Evolutionary conservation across 2,888 invertebrate species (phyloP).

Genomic region (Eupsilia transversa): DNA sequence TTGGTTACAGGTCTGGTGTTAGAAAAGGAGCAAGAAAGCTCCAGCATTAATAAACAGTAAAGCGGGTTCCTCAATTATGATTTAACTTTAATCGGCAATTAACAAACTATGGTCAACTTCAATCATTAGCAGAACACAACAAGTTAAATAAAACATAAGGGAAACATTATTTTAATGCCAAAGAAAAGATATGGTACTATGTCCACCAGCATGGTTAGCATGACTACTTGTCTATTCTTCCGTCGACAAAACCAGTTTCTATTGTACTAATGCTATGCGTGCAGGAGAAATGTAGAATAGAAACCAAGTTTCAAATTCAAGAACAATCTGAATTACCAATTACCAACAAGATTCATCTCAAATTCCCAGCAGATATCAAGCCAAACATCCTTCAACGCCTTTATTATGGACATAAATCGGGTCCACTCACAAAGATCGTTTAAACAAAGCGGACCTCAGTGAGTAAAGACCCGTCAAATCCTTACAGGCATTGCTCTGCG

Average conservation of each 20-base stretch:
- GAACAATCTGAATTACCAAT: no score
- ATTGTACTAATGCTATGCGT: no score
- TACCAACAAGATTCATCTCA: constrained; percentile 3
- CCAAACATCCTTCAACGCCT: constrained; percentile 61
- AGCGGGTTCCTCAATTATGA: background rate
- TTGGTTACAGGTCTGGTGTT: no score
- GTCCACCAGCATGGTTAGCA: no score
- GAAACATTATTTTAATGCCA: background rate
- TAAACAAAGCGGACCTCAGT: constrained; percentile 83
- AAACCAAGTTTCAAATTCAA: background rate
- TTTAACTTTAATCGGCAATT: no score
- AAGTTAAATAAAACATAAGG: background rate
- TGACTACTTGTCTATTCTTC: no score
- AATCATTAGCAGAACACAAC: background rate
- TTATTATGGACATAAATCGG: constrained; percentile 68
- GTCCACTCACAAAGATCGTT: constrained; percentile 76
- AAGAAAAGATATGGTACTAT: no score
- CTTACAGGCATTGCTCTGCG: constrained; percentile 82
- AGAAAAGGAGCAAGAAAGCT: background rate
- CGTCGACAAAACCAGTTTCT: no score
- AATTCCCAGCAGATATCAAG: constrained; percentile 37
- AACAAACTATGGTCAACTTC: no score
- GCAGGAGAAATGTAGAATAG: no score
- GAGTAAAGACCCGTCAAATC: constrained; percentile 87
- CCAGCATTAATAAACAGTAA: background rate